Evolutionary conservation across 2,797 vertebrate genomes (phyloP), one percentile per base, ranked within the genome.

Genomic region (Sebastes taczanowskii): DNA sequence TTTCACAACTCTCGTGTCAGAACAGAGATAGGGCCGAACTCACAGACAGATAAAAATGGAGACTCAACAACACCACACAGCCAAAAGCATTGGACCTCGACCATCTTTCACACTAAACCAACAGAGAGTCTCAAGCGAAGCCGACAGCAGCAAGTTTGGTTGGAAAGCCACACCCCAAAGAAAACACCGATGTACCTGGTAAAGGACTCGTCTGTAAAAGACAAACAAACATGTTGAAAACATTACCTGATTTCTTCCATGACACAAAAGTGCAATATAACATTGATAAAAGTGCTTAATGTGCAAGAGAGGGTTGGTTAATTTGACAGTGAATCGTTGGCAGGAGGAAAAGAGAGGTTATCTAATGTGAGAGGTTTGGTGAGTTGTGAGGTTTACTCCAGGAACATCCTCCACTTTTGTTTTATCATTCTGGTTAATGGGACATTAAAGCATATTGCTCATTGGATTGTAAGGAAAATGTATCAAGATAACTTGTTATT

Each of bases 321-420:
- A 66, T 81, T 79, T 58, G 70, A 91, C 11, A 63, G 89, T 84
- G 74, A 78, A 25, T 74, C 53, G 53, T 84, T 35, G 63, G 78
- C 71, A 84, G 79, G 84, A 88, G 74, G 86, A 86, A 88, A 68
- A 81, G 72, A 90, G 72, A 88, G 53, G 90, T 94, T 89, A 92
- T 63, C 66, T 60, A 90, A 88, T 3, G 18, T 27, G 78, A 65
- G 77, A 87, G 58, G 74, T 72, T 87, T 52, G 66, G 85, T 10
- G 32, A 74, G 89, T 34, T 91, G 87, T 88, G 82, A 82, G 91
- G 90, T 91, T 91, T 88, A 93, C 83, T 91, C 93, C 93, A 93
- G 84, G 62, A 70, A 70, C 78, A 66, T 81, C 85, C 86, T 83
- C 88, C 80, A 23, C 42, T 80, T 86, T 64, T 64, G 3, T 59